Evolutionary conservation across 2,888 invertebrate species (phyloP), one percentile per base, ranked within the genome.

Genomic region (Reticulitermes lucifugus): DNA sequence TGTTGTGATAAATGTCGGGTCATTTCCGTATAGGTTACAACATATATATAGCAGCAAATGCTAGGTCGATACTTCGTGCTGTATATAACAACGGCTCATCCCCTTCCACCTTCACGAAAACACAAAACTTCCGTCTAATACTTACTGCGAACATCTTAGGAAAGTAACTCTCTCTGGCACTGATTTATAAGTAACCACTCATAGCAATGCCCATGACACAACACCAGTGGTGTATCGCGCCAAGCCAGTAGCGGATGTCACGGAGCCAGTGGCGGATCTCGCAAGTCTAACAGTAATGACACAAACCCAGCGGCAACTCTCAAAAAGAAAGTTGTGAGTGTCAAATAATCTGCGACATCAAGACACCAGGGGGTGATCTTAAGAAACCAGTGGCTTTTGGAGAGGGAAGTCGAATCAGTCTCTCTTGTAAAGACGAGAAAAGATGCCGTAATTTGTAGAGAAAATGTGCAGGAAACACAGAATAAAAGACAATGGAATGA

Each of bases 1-100:
- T 21, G 73, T 21, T 73, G n/a, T 73, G 73, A 73, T 73, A 73
- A 73, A 73, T 73, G 73, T 73, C 21, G 29, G 73, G 73, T 73
- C 73, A 73, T 73, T 73, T 73, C 41, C 41, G 12, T 18, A 14
- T 41, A 73, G 35, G 73, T 73, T 73, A 21, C 21, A 73, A 73
- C 21, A 35, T 73, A 41, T 73, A 73, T 70, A 73, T 41, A 73
- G 21, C 25, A 73, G 73, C 25, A 41, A 73, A 29, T 73, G 14
- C 12, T 73, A 35, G 35, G 41, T 73, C 35, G 65, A 65, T 55
- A 18, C 55, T 18, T 55, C 55, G 14, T 55, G 14, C n/a, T 65
- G 65, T 65, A 65, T n/a, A 65, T 65, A 65, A 65, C 65, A n/a
- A 2, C 25, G 25, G n/a, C 55, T 65, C 25, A 25, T 6, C 12